Evolutionary conservation across 2,888 invertebrate genomes (phyloP).

Genomic region (Coenonympha arcania): DNA sequence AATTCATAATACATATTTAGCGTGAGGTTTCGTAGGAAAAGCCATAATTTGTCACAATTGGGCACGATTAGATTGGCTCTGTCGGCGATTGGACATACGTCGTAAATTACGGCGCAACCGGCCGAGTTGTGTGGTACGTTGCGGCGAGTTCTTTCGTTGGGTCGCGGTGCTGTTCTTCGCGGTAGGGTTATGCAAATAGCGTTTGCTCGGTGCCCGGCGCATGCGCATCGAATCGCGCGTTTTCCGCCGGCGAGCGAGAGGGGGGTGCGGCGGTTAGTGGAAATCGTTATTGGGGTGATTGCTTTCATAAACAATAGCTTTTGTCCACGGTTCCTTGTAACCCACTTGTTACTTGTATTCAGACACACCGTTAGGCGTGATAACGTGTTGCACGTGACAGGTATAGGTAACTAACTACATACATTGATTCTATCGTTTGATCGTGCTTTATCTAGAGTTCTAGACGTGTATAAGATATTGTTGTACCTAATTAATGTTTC

Average conservation of each 20-base stretch:
- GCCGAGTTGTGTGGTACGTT: constrained; percentile 50
- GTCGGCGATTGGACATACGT: constrained; percentile 70
- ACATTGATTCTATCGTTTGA: not conserved
- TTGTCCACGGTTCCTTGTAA: constrained; percentile 63
- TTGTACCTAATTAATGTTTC: not conserved
- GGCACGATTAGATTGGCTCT: constrained; percentile 71
- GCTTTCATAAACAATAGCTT: constrained; percentile 73
- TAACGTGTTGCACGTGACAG: constrained; percentile 24
- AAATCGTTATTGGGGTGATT: constrained; percentile 74
- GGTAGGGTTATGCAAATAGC: constrained; percentile 59
- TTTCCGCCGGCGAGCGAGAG: constrained; percentile 49
- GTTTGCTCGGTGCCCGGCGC: constrained; percentile 52
- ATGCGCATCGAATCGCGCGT: constrained; percentile 71
- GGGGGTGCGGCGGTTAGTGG: constrained; percentile 57
- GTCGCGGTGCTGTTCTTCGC: constrained; percentile 32
- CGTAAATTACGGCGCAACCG: constrained; percentile 64
- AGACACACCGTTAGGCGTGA: constrained; percentile 53
- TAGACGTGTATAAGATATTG: not conserved
- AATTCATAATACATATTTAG: constrained; percentile 62
- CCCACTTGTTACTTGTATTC: constrained; percentile 52
- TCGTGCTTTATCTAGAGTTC: constrained; percentile 19
- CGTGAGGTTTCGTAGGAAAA: constrained; percentile 70
- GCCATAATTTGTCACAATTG: constrained; percentile 74
- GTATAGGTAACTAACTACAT: not conserved
- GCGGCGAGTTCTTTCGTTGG: constrained; percentile 27